Evolutionary conservation across 35 echinoderm and acorn worm species (phyloP), one percentile per base, ranked within the genome.

Genomic region (Holothuria glaberrima): DNA sequence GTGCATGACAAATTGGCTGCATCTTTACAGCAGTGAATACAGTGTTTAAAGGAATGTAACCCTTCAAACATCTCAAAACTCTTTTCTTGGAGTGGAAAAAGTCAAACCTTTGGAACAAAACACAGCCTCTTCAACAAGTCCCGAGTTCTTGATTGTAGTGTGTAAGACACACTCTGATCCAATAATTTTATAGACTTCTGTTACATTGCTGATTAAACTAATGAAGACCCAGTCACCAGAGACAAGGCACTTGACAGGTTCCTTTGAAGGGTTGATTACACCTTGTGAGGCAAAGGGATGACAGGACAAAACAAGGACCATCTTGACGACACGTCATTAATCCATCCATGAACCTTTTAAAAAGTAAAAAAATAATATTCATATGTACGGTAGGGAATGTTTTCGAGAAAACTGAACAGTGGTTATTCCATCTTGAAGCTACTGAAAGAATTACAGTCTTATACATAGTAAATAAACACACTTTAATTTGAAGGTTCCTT

Each of bases 161-260:
- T 84, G 80, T 13, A 84, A 13, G 9, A 21, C 27, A 31, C 80
- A 84, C 25, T 84, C 57, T 32, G 54, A 59, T 6, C 29, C 12
- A 18, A 84, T 16, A 13, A 84, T n/a, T 38, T 84, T 59, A 31
- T 84, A 33, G 16, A 84, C 30, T 61, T 84, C 80, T 24, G 56
- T 84, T 16, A 63, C 56, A 31, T 33, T n/a, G 33, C 27, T 56
- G 31, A 84, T 38, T 17, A 56, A 30, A 64, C 52, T 24, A 16
- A 84, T 24, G 17, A 84, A 45, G 29, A 61, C 58, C 80, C 80
- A 84, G 48, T 64, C 59, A 5, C 80, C 80, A 84, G 80, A 84
- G 80, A 84, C 31, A 54, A 84, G 48, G 80, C 54, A 84, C 31
- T 84, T 84, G 34, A 84, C 28, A 58, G 80, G 80, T 64, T 84